A percentile compares a stretch with the other conserved stretches of the same genome.
Conservation (phyloP, 2,113 vertebrate species). For the Calidris pugnax region DNA sequence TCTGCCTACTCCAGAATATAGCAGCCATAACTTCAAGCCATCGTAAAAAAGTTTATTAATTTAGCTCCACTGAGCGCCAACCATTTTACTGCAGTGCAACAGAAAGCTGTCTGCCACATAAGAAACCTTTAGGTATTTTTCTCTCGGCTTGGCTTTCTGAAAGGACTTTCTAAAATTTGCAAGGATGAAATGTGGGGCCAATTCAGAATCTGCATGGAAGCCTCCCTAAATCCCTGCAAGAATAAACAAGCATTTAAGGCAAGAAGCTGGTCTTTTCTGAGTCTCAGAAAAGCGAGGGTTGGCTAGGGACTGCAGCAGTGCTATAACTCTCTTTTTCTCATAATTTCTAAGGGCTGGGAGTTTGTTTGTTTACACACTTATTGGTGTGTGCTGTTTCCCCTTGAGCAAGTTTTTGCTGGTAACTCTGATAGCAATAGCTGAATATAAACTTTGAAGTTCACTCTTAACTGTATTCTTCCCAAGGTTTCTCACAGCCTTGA, state of each 20-base stretch:
- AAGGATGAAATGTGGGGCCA: neutral
- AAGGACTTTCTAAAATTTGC: neutral
- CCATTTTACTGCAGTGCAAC: conserved; percentile 15
- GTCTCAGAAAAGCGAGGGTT: neutral
- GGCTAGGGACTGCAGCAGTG: neutral
- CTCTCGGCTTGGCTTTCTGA: neutral
- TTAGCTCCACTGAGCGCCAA: neutral
- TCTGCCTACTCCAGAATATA: neutral
- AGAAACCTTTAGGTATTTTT: neutral
- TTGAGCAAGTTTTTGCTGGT: neutral
- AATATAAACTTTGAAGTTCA: neutral
- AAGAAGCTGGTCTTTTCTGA: neutral
- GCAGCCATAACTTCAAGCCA: neutral
- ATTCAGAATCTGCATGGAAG: neutral
- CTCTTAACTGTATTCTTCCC: neutral
- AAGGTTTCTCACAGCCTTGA: neutral
- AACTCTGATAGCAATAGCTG: neutral
- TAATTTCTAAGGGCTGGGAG: neutral
- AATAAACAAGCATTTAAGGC: neutral
- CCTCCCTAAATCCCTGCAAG: neutral
- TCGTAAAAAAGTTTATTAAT: conserved; percentile 58
- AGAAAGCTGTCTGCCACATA: rapidly evolving
- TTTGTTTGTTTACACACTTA: neutral
- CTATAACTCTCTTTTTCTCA: neutral
- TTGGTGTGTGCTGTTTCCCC: neutral